Base-by-base conservation (phyloP, 2,113 vertebrate species). In the Melanerpes aurifrons region DNA sequence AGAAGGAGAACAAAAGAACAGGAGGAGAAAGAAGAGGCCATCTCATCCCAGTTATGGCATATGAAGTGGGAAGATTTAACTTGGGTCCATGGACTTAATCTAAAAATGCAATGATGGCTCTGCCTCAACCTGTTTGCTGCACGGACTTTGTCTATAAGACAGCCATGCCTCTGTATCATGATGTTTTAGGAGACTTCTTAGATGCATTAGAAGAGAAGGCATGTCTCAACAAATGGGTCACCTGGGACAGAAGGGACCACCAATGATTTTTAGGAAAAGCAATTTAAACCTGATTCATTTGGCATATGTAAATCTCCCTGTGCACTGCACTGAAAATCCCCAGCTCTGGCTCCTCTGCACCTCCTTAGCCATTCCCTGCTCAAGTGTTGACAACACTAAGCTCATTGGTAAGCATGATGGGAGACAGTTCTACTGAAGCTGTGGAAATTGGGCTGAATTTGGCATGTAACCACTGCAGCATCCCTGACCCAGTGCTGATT, bases 1-100 rank as follows among this genome's bases (percentile, higher is more conserved):
- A 89, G 83, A 73, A 87, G 26, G 21, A 94, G 92, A 96, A 95
- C 94, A 96, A 96, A 96, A 91, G 85, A 90, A 69, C 31, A 72
- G 4, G 74, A 79, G 25, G 75, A 88, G 82, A 40, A 72, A 91
- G 93, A 79, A 81, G 15, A 82, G 71, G 59, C 63, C 62, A 82
- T 94, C 86, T 92, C 72, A 81, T 73, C 78, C 81, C 79, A 91
- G 59, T 57, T 94, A 69, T 87, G 70, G 75, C 50, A 57, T 48
- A 80, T 8, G 62, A 63, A 77, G 70, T 71, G 10, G 16, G 62
- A 84, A 92, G 63, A 72, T 85, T 93, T 71, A 77, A 75, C 83
- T 48, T 75, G 71, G 43, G 35, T 82, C 70, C 85, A 80, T 26
- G 71, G 54, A 57, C 54, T 87, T 84, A 82, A 76, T 45, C 28